Conservation (phyloP, 64 coral and sea anemone genomes). For the Dendrophyllia cribrosa region DNA sequence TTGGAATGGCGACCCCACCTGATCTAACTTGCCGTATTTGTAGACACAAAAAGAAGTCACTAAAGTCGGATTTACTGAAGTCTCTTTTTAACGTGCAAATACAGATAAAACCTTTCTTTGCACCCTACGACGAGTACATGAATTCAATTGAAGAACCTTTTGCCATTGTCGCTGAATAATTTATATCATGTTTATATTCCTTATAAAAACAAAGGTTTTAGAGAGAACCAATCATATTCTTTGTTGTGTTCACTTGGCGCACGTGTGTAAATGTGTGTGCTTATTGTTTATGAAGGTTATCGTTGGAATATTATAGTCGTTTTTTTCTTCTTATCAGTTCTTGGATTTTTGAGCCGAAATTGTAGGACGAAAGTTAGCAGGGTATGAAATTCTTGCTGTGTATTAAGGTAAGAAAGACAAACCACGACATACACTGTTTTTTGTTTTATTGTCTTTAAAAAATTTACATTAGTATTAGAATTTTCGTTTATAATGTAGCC, state of each 20-base stretch:
- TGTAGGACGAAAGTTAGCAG: too few relatives aligned
- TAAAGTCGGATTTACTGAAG: too few relatives aligned
- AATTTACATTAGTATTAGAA: not conserved
- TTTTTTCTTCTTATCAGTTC: not conserved
- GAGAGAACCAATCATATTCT: not conserved
- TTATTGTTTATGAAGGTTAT: not conserved
- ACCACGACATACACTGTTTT: too few relatives aligned
- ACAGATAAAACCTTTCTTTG: too few relatives aligned
- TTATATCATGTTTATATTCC: not conserved
- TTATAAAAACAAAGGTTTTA: not conserved
- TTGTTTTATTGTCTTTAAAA: not conserved
- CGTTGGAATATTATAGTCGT: not conserved
- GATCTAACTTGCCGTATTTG: too few relatives aligned
- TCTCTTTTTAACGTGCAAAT: too few relatives aligned
- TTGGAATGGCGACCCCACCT: too few relatives aligned
- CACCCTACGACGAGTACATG: not conserved
- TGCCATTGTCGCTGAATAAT: not conserved
- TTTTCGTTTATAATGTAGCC: not conserved
- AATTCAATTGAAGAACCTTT: slow-evolving; percentile 16
- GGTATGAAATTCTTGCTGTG: too few relatives aligned
- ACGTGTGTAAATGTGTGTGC: slow-evolving; percentile 38
- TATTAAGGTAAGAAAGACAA: not conserved
- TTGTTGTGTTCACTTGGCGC: slow-evolving; percentile 8
- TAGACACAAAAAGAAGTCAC: too few relatives aligned
- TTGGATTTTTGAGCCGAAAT: not conserved